Evolutionary conservation across 1,140 invertebrate genomes (phyloP).

Genomic region (Condylostylus longicornis): DNA sequence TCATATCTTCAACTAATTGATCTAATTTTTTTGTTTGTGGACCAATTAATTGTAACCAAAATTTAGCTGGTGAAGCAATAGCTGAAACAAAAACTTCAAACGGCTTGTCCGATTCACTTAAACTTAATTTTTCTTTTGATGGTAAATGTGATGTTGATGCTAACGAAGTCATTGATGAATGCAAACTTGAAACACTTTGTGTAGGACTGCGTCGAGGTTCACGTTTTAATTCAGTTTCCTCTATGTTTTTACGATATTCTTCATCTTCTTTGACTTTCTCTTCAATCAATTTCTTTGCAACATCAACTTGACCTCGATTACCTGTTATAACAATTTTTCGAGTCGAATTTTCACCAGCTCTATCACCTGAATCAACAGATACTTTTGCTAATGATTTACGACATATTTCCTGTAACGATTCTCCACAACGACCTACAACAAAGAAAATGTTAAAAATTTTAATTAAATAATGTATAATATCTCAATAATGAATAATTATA

Average conservation of each 20-base stretch:
- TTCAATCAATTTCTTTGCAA: constrained; percentile 42
- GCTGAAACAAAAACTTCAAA: constrained; percentile 72
- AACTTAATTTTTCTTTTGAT: constrained; percentile 27
- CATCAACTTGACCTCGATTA: constrained; percentile 40
- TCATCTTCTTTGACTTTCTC: constrained; percentile 42
- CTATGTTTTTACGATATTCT: constrained; percentile 32
- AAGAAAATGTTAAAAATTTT: constrained; percentile 2
- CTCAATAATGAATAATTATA: not conserved
- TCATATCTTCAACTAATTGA: constrained; percentile 59
- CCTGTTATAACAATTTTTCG: constrained; percentile 41
- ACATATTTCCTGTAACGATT: constrained; percentile 52
- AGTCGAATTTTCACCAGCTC: constrained; percentile 13
- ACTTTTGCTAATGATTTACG: constrained; percentile 27
- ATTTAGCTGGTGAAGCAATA: constrained; percentile 56
- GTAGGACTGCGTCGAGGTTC: constrained; percentile 34
- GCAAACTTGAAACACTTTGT: constrained; percentile 19
- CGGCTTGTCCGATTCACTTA: constrained; percentile 31
- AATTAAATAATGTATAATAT: not conserved
- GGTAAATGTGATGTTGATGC: constrained; percentile 16
- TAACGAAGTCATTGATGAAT: constrained; percentile 27
- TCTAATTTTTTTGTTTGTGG: constrained; percentile 54
- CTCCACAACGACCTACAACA: constrained; percentile 41
- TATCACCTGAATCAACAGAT: constrained; percentile 17
- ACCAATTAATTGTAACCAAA: constrained; percentile 70
- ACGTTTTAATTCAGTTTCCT: constrained; percentile 34